Percentiles rank a stretch among this genome's conserved stretches.
These are phyloP conservation scores for Myotis brandtii DNA, from an alignment of 2,113 vertebrate genomes.

Conservation along the genomic window DNA sequence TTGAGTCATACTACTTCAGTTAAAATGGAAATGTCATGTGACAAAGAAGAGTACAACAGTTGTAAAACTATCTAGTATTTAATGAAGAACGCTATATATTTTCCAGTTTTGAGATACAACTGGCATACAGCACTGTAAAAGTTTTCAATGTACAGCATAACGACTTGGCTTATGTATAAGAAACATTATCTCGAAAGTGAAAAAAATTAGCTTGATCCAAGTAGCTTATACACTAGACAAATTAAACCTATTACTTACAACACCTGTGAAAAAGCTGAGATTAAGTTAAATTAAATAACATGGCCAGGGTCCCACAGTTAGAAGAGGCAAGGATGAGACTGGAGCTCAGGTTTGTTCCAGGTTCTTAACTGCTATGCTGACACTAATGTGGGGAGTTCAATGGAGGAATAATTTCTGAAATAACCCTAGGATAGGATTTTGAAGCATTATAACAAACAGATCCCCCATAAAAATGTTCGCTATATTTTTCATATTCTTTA, in stretches of 20 bases:
- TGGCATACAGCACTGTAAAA: neutral
- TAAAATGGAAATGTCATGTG: neutral
- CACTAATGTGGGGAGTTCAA: neutral
- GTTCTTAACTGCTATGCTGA: neutral
- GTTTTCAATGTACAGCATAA: neutral
- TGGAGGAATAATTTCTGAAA: neutral
- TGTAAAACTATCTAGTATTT: neutral
- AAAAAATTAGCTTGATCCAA: neutral
- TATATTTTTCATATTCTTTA: neutral
- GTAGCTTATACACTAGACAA: neutral
- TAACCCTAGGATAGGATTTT: neutral
- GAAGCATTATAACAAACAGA: neutral
- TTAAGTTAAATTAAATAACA: neutral
- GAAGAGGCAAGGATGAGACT: neutral
- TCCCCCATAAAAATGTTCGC: neutral
- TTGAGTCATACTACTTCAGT: neutral
- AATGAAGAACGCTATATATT: neutral
- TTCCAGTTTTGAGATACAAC: neutral
- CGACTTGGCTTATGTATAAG: neutral
- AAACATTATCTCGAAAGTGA: neutral
- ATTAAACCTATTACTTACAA: slow-evolving; percentile 16
- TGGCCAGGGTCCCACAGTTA: neutral
- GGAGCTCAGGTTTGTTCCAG: neutral
- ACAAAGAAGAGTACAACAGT: neutral
- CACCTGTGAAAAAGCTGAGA: neutral